Base-by-base conservation (phyloP, 2,113 vertebrate genomes). In the Parotia lawesii region DNA sequence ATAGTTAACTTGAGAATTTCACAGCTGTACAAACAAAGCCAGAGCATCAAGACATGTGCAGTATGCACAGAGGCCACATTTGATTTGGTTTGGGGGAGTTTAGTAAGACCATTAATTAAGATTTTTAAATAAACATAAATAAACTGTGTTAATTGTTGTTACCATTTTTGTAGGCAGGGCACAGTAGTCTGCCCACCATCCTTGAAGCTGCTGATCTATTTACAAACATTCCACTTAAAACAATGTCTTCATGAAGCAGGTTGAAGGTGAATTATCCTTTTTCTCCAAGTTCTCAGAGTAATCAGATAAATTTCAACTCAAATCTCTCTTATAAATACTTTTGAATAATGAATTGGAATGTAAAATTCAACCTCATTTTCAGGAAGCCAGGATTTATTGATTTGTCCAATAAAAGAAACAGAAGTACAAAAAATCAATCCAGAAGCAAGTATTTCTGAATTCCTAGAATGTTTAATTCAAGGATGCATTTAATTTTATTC, bases 21-120 rank as follows among this genome's bases (percentile, higher is more conserved):
- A 64, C 82, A 97, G 91, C 93, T 97, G 89, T 93, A 54, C 86
- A 96, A 97, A 93, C 89, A 97, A 86, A 90, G 92, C 93, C 90
- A 90, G 87, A 89, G 56, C 77, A 95, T 88, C 69, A 75, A 95
- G 44, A 75, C 90, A 64, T 82, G 50, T 71, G 50, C 90, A 71
- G 24, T 89, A 66, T 80, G 78, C 56, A 38, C 40, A 79, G 80
- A 86, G 53, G 42, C 76, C 77, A 51, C 51, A 13, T 79, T 70
- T 89, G 45, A 19, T 89, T 67, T 91, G 54, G 44, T 91, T 79
- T 85, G 56, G 69, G 90, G 95, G 60, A 78, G 57, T 94, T 96
- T 94, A 95, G 71, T 57, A 85, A 82, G 33, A 76, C 35, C 40
- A 25, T 66, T 80, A 90, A 58, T 92, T 85, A 87, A 74, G 79